A percentile compares a stretch with the other conserved stretches of the same genome.
These are phyloP conservation scores for Serripes groenlandicus DNA, from an alignment of 2,888 invertebrate species.

Conservation along the genomic window DNA sequence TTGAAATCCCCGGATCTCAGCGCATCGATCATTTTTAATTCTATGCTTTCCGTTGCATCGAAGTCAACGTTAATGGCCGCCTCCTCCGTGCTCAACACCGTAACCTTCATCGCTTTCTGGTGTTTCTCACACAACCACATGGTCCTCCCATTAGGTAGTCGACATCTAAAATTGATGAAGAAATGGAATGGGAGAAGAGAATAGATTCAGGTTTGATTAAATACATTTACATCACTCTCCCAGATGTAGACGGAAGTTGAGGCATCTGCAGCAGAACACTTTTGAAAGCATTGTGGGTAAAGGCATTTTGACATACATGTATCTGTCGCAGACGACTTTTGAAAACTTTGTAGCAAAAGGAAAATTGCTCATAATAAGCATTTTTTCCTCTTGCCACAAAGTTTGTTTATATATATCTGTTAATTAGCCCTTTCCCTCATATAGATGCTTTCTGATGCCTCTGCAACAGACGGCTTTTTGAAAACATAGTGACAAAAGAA, in stretches of 20 bases:
- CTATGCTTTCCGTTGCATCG: conserved; percentile 48
- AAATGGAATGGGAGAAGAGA: not conserved
- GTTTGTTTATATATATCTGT: too few species aligned
- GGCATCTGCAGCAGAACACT: too few species aligned
- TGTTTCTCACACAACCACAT: conserved; percentile 82
- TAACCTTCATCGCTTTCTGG: conserved; percentile 74
- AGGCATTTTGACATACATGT: not conserved
- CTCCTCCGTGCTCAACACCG: conserved; percentile 72
- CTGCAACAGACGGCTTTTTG: too few species aligned
- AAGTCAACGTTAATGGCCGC: conserved; percentile 50
- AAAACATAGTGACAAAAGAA: too few species aligned
- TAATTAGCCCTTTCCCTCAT: too few species aligned
- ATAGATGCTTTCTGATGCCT: too few species aligned
- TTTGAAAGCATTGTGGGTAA: not conserved
- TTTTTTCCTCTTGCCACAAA: not conserved
- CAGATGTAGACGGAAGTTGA: not conserved
- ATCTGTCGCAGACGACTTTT: not conserved
- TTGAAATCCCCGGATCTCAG: conserved; percentile 64
- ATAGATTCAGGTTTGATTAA: too few species aligned
- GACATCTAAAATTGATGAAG: conserved; percentile 77
- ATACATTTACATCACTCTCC: not conserved
- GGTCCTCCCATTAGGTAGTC: conserved; percentile 80
- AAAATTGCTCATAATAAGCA: too few species aligned
- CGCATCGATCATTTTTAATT: conserved; percentile 71
- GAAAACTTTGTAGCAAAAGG: not conserved